phyloP scores from a whole-genome alignment of 1,140 invertebrate species.

The Colletes latitarsis region DNA sequence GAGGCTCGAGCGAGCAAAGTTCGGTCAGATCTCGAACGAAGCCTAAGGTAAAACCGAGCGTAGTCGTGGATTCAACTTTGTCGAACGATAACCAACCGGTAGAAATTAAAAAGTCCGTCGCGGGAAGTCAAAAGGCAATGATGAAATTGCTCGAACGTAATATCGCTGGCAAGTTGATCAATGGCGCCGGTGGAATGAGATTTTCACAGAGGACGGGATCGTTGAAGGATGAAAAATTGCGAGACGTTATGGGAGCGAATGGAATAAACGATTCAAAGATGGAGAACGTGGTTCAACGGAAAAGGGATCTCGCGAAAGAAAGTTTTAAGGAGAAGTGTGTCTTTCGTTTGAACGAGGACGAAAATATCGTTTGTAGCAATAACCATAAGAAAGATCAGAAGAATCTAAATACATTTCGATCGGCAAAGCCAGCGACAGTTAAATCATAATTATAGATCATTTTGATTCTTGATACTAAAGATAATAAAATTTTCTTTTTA shows the following conservation, averaged over 20 bases:
- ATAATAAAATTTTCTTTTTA: no score
- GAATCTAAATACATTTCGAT: no score
- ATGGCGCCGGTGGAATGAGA: not conserved
- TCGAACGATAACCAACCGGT: not conserved
- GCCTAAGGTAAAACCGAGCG: constrained; percentile 6
- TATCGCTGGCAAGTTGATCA: not conserved
- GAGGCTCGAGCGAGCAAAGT: not conserved
- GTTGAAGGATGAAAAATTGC: not conserved
- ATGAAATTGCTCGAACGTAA: not conserved
- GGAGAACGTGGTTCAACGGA: not conserved
- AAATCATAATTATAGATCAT: no score
- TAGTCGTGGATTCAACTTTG: not conserved
- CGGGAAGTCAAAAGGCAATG: not conserved
- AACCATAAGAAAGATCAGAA: no score
- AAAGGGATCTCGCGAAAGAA: not conserved
- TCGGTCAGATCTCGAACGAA: constrained; percentile 30
- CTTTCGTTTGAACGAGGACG: not conserved
- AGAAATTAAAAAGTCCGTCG: not conserved
- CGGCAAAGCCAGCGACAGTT: no score
- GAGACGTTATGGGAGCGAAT: no score
- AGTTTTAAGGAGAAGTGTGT: constrained; percentile 2
- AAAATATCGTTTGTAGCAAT: not conserved
- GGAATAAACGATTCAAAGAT: not conserved
- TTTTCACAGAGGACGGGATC: not conserved
- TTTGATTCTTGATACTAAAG: no score